phyloP scores from a whole-genome alignment of 2,888 invertebrate species.

The Caenorhabditis macrosperma region DNA sequence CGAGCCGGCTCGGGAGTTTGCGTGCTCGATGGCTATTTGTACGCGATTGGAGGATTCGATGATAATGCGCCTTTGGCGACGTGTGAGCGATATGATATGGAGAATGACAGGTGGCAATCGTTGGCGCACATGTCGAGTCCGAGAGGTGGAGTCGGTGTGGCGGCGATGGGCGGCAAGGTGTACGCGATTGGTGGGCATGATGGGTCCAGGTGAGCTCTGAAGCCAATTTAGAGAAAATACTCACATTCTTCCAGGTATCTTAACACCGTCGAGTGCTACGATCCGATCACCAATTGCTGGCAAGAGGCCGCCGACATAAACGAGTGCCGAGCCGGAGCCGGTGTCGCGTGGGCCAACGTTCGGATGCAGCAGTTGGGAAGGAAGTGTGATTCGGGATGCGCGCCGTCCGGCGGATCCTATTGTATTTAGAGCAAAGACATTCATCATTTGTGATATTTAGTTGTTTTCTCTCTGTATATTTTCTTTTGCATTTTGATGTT shows the following conservation, averaged over 20 bases:
- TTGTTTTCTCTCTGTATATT: too few species aligned
- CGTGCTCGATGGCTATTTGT: slow-evolving; percentile 82
- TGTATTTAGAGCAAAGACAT: slow-evolving; percentile 46
- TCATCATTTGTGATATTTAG: too few species aligned
- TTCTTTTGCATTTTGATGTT: neutral
- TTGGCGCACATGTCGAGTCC: slow-evolving; percentile 75
- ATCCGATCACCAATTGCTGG: slow-evolving; percentile 80
- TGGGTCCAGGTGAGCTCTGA: slow-evolving; percentile 53
- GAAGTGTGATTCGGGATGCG: slow-evolving; percentile 58
- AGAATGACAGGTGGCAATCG: slow-evolving; percentile 80
- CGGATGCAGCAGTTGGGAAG: slow-evolving; percentile 45
- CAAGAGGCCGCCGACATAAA: slow-evolving; percentile 79
- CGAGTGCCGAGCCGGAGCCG: slow-evolving; percentile 80
- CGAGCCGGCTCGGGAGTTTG: slow-evolving; percentile 82
- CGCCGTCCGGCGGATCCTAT: slow-evolving; percentile 47
- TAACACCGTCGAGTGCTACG: slow-evolving; percentile 77
- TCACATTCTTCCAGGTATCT: slow-evolving; percentile 62
- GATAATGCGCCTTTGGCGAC: slow-evolving; percentile 82
- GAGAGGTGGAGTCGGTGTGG: slow-evolving; percentile 80
- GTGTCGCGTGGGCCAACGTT: slow-evolving; percentile 74
- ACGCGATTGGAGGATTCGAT: slow-evolving; percentile 82
- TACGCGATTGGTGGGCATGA: slow-evolving; percentile 81
- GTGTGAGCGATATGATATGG: slow-evolving; percentile 81
- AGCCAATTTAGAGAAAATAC: neutral
- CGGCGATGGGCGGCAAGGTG: slow-evolving; percentile 79